Evolutionary conservation across 1,140 invertebrate species (phyloP).

Genomic region (Pollicipes pollicipes): DNA sequence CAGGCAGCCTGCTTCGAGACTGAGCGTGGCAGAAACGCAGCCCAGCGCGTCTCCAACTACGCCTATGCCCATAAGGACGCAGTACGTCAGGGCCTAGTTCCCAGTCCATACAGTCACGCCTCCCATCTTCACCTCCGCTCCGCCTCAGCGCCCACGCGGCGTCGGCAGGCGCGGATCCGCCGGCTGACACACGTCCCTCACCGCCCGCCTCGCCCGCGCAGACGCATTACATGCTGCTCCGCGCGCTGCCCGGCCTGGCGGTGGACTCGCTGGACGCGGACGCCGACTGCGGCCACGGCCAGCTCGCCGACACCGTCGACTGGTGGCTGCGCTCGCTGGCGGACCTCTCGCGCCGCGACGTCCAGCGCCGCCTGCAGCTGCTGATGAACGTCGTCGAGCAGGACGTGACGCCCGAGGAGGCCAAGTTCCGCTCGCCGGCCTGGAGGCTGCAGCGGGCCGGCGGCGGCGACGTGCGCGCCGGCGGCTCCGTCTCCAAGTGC

Average conservation of each 20-base stretch:
- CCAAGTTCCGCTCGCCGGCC: background rate
- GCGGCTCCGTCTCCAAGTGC: constrained; percentile 41
- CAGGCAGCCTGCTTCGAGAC: no score
- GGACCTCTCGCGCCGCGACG: constrained; percentile 15
- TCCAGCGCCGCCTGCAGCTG: background rate
- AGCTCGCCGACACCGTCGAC: constrained; percentile 14
- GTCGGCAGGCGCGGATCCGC: no score
- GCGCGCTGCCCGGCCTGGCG: constrained; percentile 37
- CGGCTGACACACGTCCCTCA: no score
- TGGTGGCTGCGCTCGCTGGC: constrained; percentile 9
- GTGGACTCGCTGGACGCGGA: constrained; percentile 26
- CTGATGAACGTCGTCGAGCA: background rate
- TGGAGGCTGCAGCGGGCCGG: background rate
- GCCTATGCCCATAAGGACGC: no score
- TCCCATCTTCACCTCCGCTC: no score
- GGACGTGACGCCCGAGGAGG: background rate
- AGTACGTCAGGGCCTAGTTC: no score
- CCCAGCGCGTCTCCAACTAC: no score
- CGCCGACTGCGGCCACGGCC: constrained; percentile 22
- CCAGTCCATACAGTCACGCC: no score
- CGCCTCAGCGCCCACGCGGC: no score
- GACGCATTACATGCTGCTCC: constrained; percentile 38
- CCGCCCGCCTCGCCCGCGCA: constrained; percentile 17
- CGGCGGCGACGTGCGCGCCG: constrained; percentile 46
- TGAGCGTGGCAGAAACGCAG: no score